phyloP scores from a whole-genome alignment of 2,888 invertebrate genomes.

The Tetragnatha montana region DNA sequence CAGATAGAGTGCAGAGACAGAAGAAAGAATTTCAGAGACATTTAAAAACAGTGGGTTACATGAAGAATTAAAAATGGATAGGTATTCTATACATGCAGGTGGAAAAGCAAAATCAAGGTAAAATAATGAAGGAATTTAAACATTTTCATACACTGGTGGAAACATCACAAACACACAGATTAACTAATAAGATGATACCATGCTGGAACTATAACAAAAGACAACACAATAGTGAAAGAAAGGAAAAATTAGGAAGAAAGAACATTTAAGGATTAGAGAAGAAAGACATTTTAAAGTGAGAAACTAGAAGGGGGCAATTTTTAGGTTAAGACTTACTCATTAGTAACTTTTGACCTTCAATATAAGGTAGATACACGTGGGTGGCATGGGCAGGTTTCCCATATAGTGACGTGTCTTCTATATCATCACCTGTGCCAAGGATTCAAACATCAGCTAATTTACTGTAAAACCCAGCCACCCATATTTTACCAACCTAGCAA shows the following conservation, averaged over 20 bases:
- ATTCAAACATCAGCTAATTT: conserved; percentile 69
- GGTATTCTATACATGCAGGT: conserved; percentile 21
- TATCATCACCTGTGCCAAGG: conserved; percentile 76
- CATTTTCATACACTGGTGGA: conserved; percentile 34
- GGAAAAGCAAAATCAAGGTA: background rate
- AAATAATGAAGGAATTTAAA: conserved; percentile 27
- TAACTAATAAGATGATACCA: conserved; percentile 31
- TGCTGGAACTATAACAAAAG: conserved; percentile 36
- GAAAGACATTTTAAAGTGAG: conserved; percentile 63
- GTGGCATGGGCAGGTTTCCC: conserved; percentile 85
- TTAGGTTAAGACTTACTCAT: conserved; percentile 82
- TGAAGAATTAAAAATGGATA: conserved; percentile 7
- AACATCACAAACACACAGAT: conserved; percentile 1
- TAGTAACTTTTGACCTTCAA: conserved; percentile 86
- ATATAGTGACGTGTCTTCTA: conserved; percentile 78
- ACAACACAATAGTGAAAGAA: conserved; percentile 16
- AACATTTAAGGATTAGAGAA: conserved; percentile 58
- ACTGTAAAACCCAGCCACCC: conserved; percentile 68
- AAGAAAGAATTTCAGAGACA: conserved; percentile 59
- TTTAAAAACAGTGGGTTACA: conserved; percentile 32
- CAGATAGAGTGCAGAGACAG: conserved; percentile 65
- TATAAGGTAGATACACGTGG: conserved; percentile 88
- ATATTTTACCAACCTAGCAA: conserved; percentile 22
- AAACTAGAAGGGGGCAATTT: conserved; percentile 71
- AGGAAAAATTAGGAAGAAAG: conserved; percentile 41